phyloP scores from a whole-genome alignment of 2,113 vertebrate species.

The Odocoileus hemionus region DNA sequence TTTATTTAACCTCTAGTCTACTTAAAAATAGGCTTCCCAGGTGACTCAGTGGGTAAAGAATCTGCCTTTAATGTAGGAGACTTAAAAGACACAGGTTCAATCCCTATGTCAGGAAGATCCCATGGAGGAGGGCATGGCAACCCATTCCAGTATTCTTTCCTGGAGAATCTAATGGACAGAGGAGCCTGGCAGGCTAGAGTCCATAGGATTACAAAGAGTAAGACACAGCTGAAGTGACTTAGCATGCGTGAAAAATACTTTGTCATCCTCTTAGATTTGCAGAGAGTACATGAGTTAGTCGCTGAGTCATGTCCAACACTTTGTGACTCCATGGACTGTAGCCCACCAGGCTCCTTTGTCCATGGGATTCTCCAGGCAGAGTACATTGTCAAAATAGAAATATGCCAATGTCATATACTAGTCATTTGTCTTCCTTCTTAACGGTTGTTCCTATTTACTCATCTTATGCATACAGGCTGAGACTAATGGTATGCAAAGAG shows the following conservation, averaged over 20 bases:
- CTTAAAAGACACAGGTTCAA: not conserved
- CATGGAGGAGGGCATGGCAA: not conserved
- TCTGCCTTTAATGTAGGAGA: not conserved
- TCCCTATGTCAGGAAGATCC: not conserved
- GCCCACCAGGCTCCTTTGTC: not conserved
- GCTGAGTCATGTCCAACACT: not conserved
- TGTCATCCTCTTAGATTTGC: conserved; percentile 15
- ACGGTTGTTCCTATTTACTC: not conserved
- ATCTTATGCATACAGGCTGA: conserved; percentile 15
- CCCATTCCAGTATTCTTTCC: not conserved
- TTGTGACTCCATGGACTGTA: not conserved
- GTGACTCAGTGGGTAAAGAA: not conserved
- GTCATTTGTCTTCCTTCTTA: not conserved
- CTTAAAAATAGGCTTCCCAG: not conserved
- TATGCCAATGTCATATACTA: not conserved
- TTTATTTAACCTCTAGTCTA: not conserved
- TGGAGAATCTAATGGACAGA: not conserved
- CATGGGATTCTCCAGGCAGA: not conserved
- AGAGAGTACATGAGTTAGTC: not conserved
- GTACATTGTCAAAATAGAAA: not conserved
- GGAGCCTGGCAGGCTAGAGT: not conserved
- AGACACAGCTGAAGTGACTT: not conserved
- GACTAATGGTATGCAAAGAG: not conserved
- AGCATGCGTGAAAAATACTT: not conserved
- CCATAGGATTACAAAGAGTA: not conserved